These are phyloP conservation scores for Chaetoderma sp. DNA, from an alignment of 2,888 invertebrate species.

Conservation along the genomic window DNA sequence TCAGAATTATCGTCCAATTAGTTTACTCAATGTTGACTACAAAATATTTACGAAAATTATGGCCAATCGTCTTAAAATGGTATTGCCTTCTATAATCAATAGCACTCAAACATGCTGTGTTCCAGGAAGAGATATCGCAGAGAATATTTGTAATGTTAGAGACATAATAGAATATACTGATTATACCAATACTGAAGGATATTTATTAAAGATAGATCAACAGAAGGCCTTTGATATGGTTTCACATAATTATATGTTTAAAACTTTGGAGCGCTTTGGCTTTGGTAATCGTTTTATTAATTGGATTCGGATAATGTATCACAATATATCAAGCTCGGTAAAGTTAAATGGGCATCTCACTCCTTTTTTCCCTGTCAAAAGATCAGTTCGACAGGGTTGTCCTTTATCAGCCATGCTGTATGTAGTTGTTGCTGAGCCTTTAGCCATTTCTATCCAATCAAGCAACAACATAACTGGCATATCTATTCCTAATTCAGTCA, in stretches of 20 bases:
- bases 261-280: slow-evolving; percentile 33
- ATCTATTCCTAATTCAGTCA: slow-evolving; percentile 14
- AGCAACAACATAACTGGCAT: slow-evolving; percentile 17
- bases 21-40: slow-evolving; percentile 40
- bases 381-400: not conserved
- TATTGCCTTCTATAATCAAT: too few relatives aligned
- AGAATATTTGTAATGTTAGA: slow-evolving; percentile 35
- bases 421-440: not conserved
- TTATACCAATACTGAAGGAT: slow-evolving; percentile 28
- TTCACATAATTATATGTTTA: slow-evolving; percentile 35
- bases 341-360: not conserved
- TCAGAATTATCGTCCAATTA: slow-evolving; percentile 42
- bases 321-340: not conserved
- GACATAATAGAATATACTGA: slow-evolving; percentile 37
- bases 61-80: slow-evolving; percentile 28
- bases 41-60: slow-evolving; percentile 40
- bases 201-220: slow-evolving; percentile 40
- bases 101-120: slow-evolving; percentile 42
- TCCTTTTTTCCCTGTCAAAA: not conserved
- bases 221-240: slow-evolving; percentile 45
- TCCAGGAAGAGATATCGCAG: slow-evolving; percentile 39
- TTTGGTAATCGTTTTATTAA: slow-evolving; percentile 35
- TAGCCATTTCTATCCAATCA: not conserved
- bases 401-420: slow-evolving; percentile 4
- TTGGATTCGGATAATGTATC: slow-evolving; percentile 40